Percentiles rank a stretch among this genome's conserved stretches.
These are phyloP conservation scores for Corythornis madagascariensis DNA, from an alignment of 2,113 vertebrate species.

Conservation along the genomic window DNA sequence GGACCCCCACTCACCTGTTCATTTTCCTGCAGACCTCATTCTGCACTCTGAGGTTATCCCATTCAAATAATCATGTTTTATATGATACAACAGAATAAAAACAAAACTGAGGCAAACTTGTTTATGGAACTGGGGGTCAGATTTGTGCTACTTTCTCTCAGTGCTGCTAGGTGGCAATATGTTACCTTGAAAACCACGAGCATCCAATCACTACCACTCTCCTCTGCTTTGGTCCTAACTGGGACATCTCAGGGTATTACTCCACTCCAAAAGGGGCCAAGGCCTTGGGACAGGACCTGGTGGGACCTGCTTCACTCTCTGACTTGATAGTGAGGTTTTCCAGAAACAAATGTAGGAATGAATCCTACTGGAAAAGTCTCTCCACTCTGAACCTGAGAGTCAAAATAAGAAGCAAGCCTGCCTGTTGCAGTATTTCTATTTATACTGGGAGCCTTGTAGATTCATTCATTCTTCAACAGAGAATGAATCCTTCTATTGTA, in stretches of 20 bases:
- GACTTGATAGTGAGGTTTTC: not conserved
- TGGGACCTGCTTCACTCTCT: not conserved
- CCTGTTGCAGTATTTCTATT: not conserved
- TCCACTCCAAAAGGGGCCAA: fast-evolving
- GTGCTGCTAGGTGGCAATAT: conserved; percentile 67
- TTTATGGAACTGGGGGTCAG: not conserved
- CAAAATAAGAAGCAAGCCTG: not conserved
- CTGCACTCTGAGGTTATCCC: not conserved
- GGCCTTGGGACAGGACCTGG: not conserved
- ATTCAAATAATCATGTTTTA: fast-evolving
- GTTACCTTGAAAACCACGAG: not conserved
- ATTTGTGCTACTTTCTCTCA: not conserved
- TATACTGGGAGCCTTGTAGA: too few relatives aligned
- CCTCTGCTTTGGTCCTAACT: not conserved
- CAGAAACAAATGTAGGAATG: not conserved
- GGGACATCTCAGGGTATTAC: not conserved
- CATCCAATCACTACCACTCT: not conserved
- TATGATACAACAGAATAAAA: not conserved
- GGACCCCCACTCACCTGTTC: not conserved
- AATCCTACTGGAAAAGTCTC: not conserved
- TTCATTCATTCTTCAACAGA: too few relatives aligned
- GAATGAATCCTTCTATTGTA: not conserved
- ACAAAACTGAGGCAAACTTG: not conserved
- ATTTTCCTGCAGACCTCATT: not conserved
- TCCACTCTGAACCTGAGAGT: not conserved